Percentiles rank a stretch among this genome's conserved stretches.
phyloP scores from a whole-genome alignment of 2,113 vertebrate genomes.

The Oryzias melastigma region DNA sequence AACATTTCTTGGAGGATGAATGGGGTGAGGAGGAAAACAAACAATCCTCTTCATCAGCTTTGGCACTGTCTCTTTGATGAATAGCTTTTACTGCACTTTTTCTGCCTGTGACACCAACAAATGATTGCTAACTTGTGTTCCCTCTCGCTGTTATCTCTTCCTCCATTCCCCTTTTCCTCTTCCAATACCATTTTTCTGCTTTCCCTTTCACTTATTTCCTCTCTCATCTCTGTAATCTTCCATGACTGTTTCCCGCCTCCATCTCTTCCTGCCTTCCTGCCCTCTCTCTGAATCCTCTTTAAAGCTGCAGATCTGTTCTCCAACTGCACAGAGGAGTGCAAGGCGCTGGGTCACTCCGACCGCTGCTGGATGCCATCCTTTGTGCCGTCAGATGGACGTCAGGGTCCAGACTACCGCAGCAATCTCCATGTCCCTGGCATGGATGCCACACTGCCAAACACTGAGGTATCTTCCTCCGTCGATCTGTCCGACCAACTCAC shows the following conservation, averaged over 20 bases:
- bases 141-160: conserved; percentile 34
- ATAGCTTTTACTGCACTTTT: conserved; percentile 49
- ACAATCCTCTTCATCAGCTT: conserved; percentile 66
- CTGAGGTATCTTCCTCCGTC: conserved; percentile 86
- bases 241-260: conserved; percentile 6
- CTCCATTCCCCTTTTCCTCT: conserved; percentile 17
- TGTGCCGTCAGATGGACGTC: conserved; percentile 91
- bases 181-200: conserved; percentile 30
- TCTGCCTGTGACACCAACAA: conserved; percentile 35
- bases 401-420: conserved; percentile 98
- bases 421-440: conserved; percentile 98
- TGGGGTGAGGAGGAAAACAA: conserved; percentile 62
- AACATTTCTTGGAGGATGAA: conserved; percentile 64
- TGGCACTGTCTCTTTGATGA: conserved; percentile 60
- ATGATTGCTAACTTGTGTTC: conserved; percentile 54
- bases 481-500: conserved; percentile 67
- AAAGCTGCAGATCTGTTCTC: conserved; percentile 95
- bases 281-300: background rate
- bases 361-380: conserved; percentile 99
- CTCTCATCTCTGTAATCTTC: conserved; percentile 5
- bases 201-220: background rate
- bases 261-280: background rate
- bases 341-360: conserved; percentile 97
- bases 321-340: conserved; percentile 99
- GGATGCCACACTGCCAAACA: conserved; percentile 95